Base-by-base conservation (phyloP, 1,140 invertebrate genomes). In the Mercenaria mercenaria region DNA sequence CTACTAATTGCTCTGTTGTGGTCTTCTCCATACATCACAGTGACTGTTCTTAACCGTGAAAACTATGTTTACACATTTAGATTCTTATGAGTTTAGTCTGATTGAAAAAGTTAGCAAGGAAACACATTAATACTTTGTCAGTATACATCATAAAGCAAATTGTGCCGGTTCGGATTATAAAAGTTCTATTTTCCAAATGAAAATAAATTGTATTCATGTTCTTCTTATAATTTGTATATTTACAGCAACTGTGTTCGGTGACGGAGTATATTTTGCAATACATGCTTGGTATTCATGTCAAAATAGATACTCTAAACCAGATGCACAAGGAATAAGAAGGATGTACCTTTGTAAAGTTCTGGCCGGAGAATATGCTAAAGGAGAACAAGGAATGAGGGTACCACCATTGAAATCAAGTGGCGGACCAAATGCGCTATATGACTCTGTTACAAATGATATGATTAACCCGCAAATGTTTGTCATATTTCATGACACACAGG, bases 191-290 rank as follows among this genome's bases (percentile, higher is more conserved):
- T n/a, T n/a, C n/a, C n/a, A n/a, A n/a, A n/a, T n/a, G n/a, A n/a
- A n/a, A n/a, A n/a, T n/a, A n/a, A n/a, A n/a, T n/a, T n/a, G n/a
- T n/a, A n/a, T n/a, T n/a, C n/a, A n/a, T n/a, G n/a, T n/a, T n/a
- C n/a, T n/a, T n/a, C n/a, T n/a, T n/a, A n/a, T n/a, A n/a, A n/a
- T n/a, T n/a, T n/a, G n/a, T n/a, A n/a, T n/a, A n/a, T n/a, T 83
- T 83, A 0, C 39, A 83, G 81, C 81, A n/a, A 83, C 81, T 0
- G 80, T 61, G 3, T 91, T 67, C 61, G 92, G 92, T 47, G 77
- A 91, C 41, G 92, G 92, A 26, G 91, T 90, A 8, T 92, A 92
- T 80, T 92, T 92, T 29, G 91, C 92, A 29, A 52, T 34, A 26
- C 29, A 64, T 39, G 56, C 67, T n/a, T 67, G 39, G 20, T 90